Conservation (phyloP, 2,888 invertebrate species). For the Aromia moschata region DNA sequence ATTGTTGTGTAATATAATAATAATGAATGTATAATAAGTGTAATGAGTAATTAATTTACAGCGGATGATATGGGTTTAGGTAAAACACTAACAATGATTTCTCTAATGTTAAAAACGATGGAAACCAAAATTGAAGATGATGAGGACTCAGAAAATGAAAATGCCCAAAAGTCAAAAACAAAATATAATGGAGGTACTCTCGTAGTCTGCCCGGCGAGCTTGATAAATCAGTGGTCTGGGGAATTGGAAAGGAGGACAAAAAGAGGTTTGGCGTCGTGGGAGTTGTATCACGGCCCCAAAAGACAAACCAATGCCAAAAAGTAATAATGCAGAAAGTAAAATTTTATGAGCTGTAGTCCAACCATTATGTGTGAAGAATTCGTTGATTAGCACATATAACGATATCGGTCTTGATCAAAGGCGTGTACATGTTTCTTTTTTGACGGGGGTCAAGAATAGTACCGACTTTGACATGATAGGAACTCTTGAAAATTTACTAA, state of each 20-base stretch:
- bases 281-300: slow-evolving; percentile 83
- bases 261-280: slow-evolving; percentile 70
- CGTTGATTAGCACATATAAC: no score
- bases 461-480: no score
- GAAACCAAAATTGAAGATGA: slow-evolving; percentile 44
- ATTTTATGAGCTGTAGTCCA: no score
- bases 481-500: no score
- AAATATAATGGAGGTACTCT: slow-evolving; percentile 70
- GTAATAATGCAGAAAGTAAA: no score
- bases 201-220: slow-evolving; percentile 92
- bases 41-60: no score
- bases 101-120: slow-evolving; percentile 71
- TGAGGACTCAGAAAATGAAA: slow-evolving; percentile 30
- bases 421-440: no score
- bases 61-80: slow-evolving; percentile 87
- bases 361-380: no score
- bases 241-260: slow-evolving; percentile 76
- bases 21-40: no score
- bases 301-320: slow-evolving; percentile 71
- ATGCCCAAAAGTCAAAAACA: not conserved
- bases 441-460: no score
- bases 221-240: slow-evolving; percentile 89
- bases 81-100: slow-evolving; percentile 86
- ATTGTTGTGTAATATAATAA: no score
- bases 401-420: no score